Percentiles rank a stretch among this genome's conserved stretches.
Conservation (phyloP, 2,888 invertebrate genomes). For the Xestia ashworthii region DNA sequence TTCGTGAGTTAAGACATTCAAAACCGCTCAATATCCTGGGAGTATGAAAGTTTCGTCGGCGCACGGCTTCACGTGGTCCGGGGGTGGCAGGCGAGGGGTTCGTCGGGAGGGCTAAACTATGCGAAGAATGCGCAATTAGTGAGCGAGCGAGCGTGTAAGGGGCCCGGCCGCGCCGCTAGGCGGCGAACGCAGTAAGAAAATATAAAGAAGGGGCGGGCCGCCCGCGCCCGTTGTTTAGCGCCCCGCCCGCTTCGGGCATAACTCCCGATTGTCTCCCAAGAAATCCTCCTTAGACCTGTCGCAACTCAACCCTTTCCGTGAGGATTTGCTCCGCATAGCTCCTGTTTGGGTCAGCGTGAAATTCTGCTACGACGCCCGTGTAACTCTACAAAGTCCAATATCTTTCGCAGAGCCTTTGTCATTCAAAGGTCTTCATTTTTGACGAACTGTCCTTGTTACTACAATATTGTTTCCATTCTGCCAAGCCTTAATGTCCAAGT, state of each 20-base stretch:
- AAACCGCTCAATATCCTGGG: slow-evolving; percentile 91
- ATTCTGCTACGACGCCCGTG: slow-evolving; percentile 83
- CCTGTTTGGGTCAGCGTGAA: slow-evolving; percentile 90
- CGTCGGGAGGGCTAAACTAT: slow-evolving; percentile 96
- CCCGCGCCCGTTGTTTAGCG: slow-evolving; percentile 90
- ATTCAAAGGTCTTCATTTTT: slow-evolving; percentile 73
- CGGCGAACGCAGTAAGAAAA: slow-evolving; percentile 92
- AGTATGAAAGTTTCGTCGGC: slow-evolving; percentile 90
- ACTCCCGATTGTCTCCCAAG: slow-evolving; percentile 91
- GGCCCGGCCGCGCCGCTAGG: slow-evolving; percentile 91
- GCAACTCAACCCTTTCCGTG: slow-evolving; percentile 88
- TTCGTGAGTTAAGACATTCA: slow-evolving; percentile 91
- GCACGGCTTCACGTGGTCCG: slow-evolving; percentile 90
- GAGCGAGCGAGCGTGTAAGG: slow-evolving; percentile 94
- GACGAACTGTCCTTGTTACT: slow-evolving; percentile 50
- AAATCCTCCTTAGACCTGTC: slow-evolving; percentile 89
- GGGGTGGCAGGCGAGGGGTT: slow-evolving; percentile 89
- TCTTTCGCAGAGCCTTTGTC: slow-evolving; percentile 72
- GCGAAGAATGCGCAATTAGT: slow-evolving; percentile 99
- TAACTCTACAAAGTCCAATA: slow-evolving; percentile 81
- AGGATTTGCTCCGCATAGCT: slow-evolving; percentile 88
- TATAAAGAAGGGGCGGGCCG: slow-evolving; percentile 93
- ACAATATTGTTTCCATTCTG: slow-evolving; percentile 23
- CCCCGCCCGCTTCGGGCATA: slow-evolving; percentile 90
- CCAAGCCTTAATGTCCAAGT: slow-evolving; percentile 37